Conservation (phyloP, 2,797 vertebrate species). For the Fistularia tabacaria region DNA sequence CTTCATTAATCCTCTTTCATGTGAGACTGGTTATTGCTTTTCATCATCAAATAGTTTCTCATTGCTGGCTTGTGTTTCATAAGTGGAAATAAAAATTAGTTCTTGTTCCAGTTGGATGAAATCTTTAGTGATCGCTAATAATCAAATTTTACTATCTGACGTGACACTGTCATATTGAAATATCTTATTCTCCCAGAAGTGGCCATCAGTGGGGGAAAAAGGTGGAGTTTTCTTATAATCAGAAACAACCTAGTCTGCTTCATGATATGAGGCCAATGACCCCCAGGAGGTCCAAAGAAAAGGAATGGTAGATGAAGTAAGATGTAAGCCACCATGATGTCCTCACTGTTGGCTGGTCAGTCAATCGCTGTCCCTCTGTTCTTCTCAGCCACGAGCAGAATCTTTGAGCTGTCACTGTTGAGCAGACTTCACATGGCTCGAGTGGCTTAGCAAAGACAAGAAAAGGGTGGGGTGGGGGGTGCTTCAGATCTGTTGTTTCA, state of each 20-base stretch:
- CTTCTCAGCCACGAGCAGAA: conserved; percentile 40
- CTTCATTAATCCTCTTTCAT: no score
- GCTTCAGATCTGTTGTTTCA: conserved; percentile 53
- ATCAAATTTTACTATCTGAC: conserved; percentile 15
- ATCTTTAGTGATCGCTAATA: conserved; percentile 14
- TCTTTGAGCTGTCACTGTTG: conserved; percentile 64
- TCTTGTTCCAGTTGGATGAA: background rate
- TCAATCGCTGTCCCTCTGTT: conserved; percentile 42
- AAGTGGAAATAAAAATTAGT: no score
- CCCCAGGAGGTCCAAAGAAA: conserved; percentile 20
- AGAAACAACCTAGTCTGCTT: conserved; percentile 39
- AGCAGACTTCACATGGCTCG: conserved; percentile 58
- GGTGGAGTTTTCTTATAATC: conserved; percentile 21
- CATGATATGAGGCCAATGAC: conserved; percentile 16
- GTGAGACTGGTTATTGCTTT: no score
- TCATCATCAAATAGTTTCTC: background rate
- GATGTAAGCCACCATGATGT: conserved; percentile 31
- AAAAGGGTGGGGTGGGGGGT: conserved; percentile 27
- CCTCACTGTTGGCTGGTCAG: conserved; percentile 28
- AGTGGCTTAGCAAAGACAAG: conserved; percentile 49
- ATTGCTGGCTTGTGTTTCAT: no score
- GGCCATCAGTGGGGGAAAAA: conserved; percentile 37
- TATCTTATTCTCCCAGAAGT: conserved; percentile 42
- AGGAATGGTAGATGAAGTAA: conserved; percentile 30
- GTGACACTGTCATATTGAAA: conserved; percentile 35